Base-by-base conservation (phyloP, 2,113 vertebrate species). In the Chascanopsetta lugubris region DNA sequence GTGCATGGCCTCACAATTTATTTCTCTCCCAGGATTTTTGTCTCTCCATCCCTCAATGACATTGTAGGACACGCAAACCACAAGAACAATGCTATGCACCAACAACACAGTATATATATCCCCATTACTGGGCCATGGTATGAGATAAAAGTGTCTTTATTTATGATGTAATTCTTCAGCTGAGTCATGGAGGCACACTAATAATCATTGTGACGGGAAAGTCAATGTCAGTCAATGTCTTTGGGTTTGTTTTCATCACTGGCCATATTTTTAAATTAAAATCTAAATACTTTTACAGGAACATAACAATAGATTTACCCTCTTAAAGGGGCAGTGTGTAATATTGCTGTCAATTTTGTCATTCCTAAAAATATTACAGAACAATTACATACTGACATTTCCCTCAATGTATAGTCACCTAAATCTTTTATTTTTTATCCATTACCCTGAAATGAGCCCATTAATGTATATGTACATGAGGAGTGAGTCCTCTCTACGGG, bases 1-100 rank as follows among this genome's bases (percentile, higher is more conserved):
- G 50, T 76, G 71, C 82, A 79, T 83, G 68, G 7, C 51, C 67
- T 61, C 48, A 18, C 30, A n/a, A 1, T 57, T 29, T 45, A 12
- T 49, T 45, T 63, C 17, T 30, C 25, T 46, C 36, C 12, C 43
- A 18, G 24, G 48, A 57, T 30, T n/a, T 38, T 15, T 38, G 34
- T 38, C 34, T 38, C 34, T 30, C 29, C 30, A 54, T 54, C 20
- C 47, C 59, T 30, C 11, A 27, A 2, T 48, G 22, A 30, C 36
- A 36, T n/a, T 45, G n/a, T 29, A 27, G 21, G 34, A 43, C 49
- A 20, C 50, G 38, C 32, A 34, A 48, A 61, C 49, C 49, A 21
- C 9, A 6, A 46, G 10, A 24, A 6, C 34, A 56, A 21, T 38
- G 22, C 18, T 46, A 2, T 51, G 53, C 18, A 36, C n/a, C 34